Conservation (phyloP, 2,888 invertebrate species). For the Anoncus sp. region DNA sequence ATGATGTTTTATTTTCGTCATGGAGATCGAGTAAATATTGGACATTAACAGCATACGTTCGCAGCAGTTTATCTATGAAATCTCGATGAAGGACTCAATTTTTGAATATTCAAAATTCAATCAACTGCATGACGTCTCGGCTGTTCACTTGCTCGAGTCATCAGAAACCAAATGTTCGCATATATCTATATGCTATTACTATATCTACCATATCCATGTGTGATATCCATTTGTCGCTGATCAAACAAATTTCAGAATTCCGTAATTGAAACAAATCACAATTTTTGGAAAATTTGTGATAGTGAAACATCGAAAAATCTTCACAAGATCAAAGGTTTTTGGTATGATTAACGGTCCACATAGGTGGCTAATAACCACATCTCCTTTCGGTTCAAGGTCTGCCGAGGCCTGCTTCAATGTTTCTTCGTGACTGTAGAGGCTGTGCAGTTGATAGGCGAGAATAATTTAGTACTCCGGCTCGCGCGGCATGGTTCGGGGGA, state of each 20-base stretch:
- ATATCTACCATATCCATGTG: too few relatives aligned
- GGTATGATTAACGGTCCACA: slow-evolving; percentile 8
- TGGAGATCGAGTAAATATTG: too few relatives aligned
- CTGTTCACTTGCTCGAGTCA: background rate
- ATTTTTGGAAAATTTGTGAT: background rate
- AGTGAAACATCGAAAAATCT: background rate
- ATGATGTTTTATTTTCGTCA: too few relatives aligned
- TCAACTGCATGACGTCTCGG: background rate
- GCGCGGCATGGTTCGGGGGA: slow-evolving; percentile 22
- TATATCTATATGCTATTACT: background rate
- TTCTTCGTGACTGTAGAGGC: slow-evolving; percentile 10
- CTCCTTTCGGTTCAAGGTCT: slow-evolving; percentile 36
- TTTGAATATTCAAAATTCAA: background rate
- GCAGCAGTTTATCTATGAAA: too few relatives aligned
- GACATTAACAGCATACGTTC: too few relatives aligned
- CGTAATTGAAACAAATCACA: background rate
- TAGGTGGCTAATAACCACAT: slow-evolving; percentile 27
- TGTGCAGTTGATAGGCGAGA: slow-evolving; percentile 41
- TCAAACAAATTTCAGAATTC: background rate
- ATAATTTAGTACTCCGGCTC: slow-evolving; percentile 54
- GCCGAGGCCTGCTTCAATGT: slow-evolving; percentile 18
- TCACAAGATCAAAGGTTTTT: slow-evolving; percentile 26
- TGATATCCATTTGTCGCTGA: background rate
- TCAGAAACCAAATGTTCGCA: background rate
- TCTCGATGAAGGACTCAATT: too few relatives aligned